Base-by-base conservation (phyloP, 2,888 invertebrate genomes). In the Drosophila heteroneura region DNA sequence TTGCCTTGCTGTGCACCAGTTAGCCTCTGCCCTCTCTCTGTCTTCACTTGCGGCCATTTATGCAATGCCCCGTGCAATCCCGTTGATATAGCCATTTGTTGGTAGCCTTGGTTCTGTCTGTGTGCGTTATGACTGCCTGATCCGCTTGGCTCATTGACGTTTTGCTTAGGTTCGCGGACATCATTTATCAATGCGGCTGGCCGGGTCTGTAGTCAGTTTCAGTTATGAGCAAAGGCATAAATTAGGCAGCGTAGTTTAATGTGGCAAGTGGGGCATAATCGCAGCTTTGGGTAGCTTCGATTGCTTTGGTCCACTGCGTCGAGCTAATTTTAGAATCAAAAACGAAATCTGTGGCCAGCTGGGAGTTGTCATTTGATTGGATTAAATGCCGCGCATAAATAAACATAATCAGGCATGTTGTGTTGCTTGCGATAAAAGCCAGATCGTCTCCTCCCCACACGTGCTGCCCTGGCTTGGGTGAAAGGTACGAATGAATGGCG, bases 331-430 rank as follows among this genome's bases (percentile, higher is more conserved):
- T 76, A 78, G 82, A 87, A 87, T 89, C 81, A 84, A 76, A 76
- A 61, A 64, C 69, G 66, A 61, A 47, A 68, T 69, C 59, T n/a
- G 60, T 30, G 61, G 70, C 49, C 69, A 70, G 66, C 41, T 64
- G 68, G 69, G 68, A 57, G 85, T 52, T 69, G 70, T 57, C 74
- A 57, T 75, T 82, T 83, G 90, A 85, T 89, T 85, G 88, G 83
- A 87, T 85, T 89, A 89, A 87, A 76, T 78, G 81, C 71, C 57
- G 63, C 85, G 90, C 85, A 90, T 90, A 89, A 89, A 87, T 89
- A 89, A 89, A 82, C 88, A 87, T 82, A 85, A 89, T 85, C 88
- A 75, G 80, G 59, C 84, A 69, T 79, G 59, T 69, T 53, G 32
- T 63, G 67, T 63, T 61, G 37, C 39, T 22, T 49, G 58, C 70